Conservation (phyloP, 2,797 vertebrate species). For the Silurus lanzhouensis region DNA sequence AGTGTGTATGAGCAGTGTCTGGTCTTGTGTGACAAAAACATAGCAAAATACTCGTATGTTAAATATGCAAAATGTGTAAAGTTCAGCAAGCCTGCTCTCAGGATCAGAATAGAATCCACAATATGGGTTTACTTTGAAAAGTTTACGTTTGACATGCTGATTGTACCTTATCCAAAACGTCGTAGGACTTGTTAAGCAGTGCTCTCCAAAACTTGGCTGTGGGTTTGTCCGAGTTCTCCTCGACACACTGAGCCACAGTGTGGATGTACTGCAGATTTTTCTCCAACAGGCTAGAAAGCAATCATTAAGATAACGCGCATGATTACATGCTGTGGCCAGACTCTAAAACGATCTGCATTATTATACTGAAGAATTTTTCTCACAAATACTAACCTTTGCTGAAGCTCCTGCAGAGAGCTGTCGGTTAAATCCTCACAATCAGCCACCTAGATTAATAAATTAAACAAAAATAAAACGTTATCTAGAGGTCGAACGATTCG, state of each 20-base stretch:
- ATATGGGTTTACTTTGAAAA: background rate
- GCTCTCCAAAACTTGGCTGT: slow-evolving; percentile 94
- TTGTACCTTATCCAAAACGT: slow-evolving; percentile 90
- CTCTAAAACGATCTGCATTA: background rate
- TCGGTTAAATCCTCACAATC: slow-evolving; percentile 68
- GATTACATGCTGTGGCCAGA: background rate
- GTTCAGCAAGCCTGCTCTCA: background rate
- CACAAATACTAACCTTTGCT: slow-evolving; percentile 80
- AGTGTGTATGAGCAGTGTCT: background rate
- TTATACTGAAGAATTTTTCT: background rate
- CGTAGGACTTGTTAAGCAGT: slow-evolving; percentile 89
- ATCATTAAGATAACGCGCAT: background rate
- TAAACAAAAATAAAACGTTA: background rate
- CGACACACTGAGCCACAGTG: slow-evolving; percentile 81
- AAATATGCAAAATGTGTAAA: background rate
- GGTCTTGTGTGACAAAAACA: background rate
- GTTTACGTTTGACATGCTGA: too few relatives aligned
- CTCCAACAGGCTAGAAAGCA: slow-evolving; percentile 81
- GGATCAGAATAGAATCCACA: background rate
- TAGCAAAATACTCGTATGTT: background rate
- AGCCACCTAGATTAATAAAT: slow-evolving; percentile 73
- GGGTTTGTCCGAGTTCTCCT: slow-evolving; percentile 83
- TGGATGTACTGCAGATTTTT: slow-evolving; percentile 86
- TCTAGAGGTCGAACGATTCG: too few relatives aligned
- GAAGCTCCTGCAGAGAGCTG: slow-evolving; percentile 74